Conservation (phyloP, 2,797 vertebrate genomes). For the Chaunax sp. region DNA sequence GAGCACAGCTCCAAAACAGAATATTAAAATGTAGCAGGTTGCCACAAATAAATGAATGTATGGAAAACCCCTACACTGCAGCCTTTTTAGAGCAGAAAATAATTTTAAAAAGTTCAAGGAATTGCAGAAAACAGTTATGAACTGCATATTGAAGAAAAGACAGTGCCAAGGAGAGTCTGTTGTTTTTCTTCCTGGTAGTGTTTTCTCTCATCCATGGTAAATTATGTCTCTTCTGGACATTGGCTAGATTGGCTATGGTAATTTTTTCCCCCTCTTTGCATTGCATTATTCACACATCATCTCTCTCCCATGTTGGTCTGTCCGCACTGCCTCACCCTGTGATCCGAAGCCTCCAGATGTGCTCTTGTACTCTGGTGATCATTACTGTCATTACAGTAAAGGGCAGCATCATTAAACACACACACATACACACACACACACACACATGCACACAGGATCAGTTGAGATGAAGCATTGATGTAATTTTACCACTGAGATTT, state of each 20-base stretch:
- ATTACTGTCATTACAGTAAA: constrained; percentile 65
- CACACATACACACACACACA: constrained; percentile 22
- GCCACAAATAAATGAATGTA: too few species aligned
- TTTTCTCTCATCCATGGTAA: constrained; percentile 54
- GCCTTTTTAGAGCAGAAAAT: constrained; percentile 6
- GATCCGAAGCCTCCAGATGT: constrained; percentile 68
- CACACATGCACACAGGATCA: neutral
- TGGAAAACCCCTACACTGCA: too few species aligned
- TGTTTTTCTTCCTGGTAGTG: constrained; percentile 30
- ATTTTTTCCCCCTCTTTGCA: constrained; percentile 13
- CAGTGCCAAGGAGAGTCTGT: neutral
- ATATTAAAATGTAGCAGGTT: too few species aligned
- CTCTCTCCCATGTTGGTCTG: constrained; percentile 27
- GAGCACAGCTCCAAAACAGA: too few species aligned
- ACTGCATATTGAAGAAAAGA: constrained; percentile 14
- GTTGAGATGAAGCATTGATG: constrained; percentile 8
- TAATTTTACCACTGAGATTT: constrained; percentile 46
- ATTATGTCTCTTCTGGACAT: constrained; percentile 51
- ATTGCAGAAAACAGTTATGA: constrained; percentile 18
- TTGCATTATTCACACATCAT: constrained; percentile 52
- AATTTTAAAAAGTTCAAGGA: neutral
- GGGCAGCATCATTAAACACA: constrained; percentile 60
- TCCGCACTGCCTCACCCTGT: constrained; percentile 38
- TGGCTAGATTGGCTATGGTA: constrained; percentile 28
- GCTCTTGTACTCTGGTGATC: constrained; percentile 56